Evolutionary conservation across 2,113 vertebrate species (phyloP).

Genomic region (Microcebus ravelobensis): DNA sequence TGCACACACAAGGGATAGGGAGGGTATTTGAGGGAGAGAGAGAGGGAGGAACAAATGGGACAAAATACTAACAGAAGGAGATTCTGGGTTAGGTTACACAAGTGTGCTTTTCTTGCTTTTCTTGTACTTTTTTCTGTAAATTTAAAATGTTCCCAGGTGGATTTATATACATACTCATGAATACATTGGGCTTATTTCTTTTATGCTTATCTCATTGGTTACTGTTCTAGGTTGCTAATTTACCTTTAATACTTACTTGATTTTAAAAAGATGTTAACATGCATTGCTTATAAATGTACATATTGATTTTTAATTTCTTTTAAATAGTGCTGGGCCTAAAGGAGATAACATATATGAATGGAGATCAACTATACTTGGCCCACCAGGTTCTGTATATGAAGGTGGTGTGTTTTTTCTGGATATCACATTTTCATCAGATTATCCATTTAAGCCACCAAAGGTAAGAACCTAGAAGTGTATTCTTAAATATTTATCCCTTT

Average conservation of each 20-base stretch:
- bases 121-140: not conserved
- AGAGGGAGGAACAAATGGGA: not conserved
- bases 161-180: not conserved
- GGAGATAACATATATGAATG: conserved; percentile 99
- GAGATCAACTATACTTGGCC: conserved; percentile 98
- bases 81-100: not conserved
- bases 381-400: conserved; percentile 97
- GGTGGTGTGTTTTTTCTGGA: conserved; percentile 98
- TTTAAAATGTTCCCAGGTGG: not conserved
- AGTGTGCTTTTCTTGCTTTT: not conserved
- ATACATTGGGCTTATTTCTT: not conserved
- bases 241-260: conserved; percentile 47
- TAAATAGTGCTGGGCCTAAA: conserved; percentile 94
- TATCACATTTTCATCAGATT: conserved; percentile 98
- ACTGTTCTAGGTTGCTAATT: conserved; percentile 7
- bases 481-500: conserved; percentile 37
- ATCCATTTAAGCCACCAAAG: conserved; percentile 99
- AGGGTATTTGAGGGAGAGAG: not conserved
- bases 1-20: not conserved
- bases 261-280: conserved; percentile 4
- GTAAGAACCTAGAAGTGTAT: conserved; percentile 83
- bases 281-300: not conserved
- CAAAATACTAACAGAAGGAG: not conserved
- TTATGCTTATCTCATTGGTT: not conserved
- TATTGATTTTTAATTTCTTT: conserved; percentile 76